Percentiles rank a stretch among this genome's conserved stretches.
Conservation (phyloP, 2,113 vertebrate genomes). For the Pterocles burchelli region DNA sequence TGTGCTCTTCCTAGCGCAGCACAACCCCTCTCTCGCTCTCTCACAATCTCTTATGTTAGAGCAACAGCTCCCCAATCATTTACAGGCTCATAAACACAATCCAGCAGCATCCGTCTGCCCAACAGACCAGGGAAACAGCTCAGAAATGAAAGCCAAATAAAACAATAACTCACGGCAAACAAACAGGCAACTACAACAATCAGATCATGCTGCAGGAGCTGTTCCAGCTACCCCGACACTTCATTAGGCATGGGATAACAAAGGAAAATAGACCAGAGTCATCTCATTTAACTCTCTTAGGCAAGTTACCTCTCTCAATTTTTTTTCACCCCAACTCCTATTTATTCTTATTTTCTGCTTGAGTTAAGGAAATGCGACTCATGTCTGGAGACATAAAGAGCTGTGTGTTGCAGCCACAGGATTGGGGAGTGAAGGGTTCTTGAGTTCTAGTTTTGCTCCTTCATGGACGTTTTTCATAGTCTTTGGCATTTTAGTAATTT, state of each 20-base stretch:
- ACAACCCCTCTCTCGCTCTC: neutral
- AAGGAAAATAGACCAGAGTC: constrained; percentile 35
- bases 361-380: neutral
- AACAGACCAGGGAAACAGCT: constrained; percentile 57
- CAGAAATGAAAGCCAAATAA: constrained; percentile 64
- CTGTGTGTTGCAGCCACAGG: neutral
- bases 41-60: constrained; percentile 51
- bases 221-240: constrained; percentile 53
- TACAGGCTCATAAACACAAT: constrained; percentile 57
- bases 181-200: constrained; percentile 56
- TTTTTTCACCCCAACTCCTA: neutral
- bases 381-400: neutral
- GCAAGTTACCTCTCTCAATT: neutral
- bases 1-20: constrained; percentile 32
- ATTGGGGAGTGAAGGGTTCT: neutral
- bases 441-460: neutral
- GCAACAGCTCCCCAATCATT: constrained; percentile 62
- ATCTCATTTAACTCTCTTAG: constrained; percentile 29
- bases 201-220: constrained; percentile 47
- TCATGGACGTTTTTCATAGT: neutral
- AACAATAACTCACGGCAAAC: constrained; percentile 63
- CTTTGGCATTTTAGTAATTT: neutral
- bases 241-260: constrained; percentile 59
- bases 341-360: neutral
- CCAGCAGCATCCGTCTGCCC: constrained; percentile 59